These are phyloP conservation scores for Seira musarum DNA, from an alignment of 2,888 invertebrate genomes.

Conservation along the genomic window DNA sequence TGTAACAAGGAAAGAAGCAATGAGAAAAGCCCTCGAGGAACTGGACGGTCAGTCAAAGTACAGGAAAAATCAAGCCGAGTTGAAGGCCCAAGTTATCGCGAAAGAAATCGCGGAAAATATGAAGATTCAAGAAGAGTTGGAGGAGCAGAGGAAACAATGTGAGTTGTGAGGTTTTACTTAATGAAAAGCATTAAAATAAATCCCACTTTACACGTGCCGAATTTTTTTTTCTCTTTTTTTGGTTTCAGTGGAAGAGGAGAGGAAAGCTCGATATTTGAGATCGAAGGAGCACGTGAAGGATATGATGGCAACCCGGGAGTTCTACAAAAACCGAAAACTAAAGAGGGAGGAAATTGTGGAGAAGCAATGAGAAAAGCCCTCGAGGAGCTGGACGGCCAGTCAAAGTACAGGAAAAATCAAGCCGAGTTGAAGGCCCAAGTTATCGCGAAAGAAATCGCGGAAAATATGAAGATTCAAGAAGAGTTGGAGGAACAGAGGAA, in stretches of 20 bases:
- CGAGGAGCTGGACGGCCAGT: slow-evolving; percentile 58
- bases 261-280: slow-evolving; percentile 43
- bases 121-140: slow-evolving; percentile 49
- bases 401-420: slow-evolving; percentile 54
- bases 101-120: slow-evolving; percentile 57
- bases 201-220: background rate
- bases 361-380: slow-evolving; percentile 50
- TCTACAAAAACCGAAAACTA: slow-evolving; percentile 63
- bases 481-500: slow-evolving; percentile 52
- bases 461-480: slow-evolving; percentile 52
- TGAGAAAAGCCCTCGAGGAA: slow-evolving; percentile 52
- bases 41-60: slow-evolving; percentile 57
- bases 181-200: slow-evolving; percentile 14
- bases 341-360: slow-evolving; percentile 67
- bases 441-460: slow-evolving; percentile 48
- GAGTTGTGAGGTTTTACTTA: slow-evolving; percentile 24
- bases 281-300: slow-evolving; percentile 61
- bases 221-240: slow-evolving; percentile 18
- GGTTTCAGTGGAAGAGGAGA: slow-evolving; percentile 59
- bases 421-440: slow-evolving; percentile 45
- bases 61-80: slow-evolving; percentile 48
- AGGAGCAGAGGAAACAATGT: slow-evolving; percentile 55
- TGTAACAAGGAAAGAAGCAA: slow-evolving; percentile 49
- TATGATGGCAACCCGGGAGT: slow-evolving; percentile 64
- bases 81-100: slow-evolving; percentile 42